Conservation (phyloP, 1,140 invertebrate genomes). For the Drosophila bifasciata region DNA sequence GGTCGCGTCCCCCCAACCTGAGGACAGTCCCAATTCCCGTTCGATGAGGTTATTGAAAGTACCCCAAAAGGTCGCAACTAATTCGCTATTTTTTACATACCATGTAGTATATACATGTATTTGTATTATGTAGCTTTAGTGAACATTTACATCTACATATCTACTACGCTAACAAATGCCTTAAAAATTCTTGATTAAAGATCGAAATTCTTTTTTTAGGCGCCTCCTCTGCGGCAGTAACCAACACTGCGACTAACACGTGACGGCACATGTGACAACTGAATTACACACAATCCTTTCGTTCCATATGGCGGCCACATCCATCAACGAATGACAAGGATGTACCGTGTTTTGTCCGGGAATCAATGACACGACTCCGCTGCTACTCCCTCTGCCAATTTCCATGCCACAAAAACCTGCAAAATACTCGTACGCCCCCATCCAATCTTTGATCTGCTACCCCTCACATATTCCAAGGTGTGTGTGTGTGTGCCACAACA, state of each 20-base stretch:
- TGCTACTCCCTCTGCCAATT: too few species aligned
- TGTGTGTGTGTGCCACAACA: not conserved
- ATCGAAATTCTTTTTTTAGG: too few species aligned
- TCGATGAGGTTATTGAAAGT: not conserved
- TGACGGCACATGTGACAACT: too few species aligned
- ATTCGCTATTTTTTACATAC: not conserved
- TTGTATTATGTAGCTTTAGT: too few species aligned
- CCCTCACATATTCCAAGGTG: too few species aligned
- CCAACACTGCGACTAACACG: too few species aligned
- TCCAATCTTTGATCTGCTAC: not conserved
- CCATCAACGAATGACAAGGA: not conserved
- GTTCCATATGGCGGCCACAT: not conserved
- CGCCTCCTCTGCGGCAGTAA: too few species aligned
- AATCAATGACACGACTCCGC: not conserved
- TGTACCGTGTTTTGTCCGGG: not conserved
- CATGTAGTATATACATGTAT: too few species aligned
- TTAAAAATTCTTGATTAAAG: too few species aligned
- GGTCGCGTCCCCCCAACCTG: conserved; percentile 1
- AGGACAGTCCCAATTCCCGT: not conserved
- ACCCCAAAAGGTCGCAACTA: conserved; percentile 1
- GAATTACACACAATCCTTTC: too few species aligned
- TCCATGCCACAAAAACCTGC: not conserved
- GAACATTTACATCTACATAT: too few species aligned
- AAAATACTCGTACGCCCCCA: not conserved
- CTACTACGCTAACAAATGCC: too few species aligned